Evolutionary conservation across 2,797 vertebrate genomes (phyloP), one percentile per base, ranked within the genome.

Genomic region (Antrozous pallidus): DNA sequence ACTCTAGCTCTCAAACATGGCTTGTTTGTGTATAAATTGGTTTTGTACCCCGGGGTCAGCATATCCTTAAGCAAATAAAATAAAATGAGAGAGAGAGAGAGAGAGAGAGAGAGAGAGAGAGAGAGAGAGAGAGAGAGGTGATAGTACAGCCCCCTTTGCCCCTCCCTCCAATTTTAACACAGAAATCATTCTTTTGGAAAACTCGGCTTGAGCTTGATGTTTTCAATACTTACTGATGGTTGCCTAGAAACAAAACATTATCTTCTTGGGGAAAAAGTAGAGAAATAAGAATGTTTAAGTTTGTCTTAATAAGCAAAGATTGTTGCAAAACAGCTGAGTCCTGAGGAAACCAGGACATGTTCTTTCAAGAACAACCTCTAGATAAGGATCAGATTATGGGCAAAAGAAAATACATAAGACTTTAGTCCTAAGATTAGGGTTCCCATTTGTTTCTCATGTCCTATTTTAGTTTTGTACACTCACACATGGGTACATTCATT

Each of bases 221-320:
- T 83, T 95, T 33, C 77, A 63, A 73, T 65, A 61, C 36, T 94
- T 80, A 33, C 67, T 40, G 5, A 83, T 36, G 80, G 84, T 92
- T 0, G 4, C 79, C 13, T 89, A 85, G 94, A 49, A 96, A 93
- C 74, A 90, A 94, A 96, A 87, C 49, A 91, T 87, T 82, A 40
- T 88, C 63, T 79, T 91, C 28, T 58, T 58, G 40, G 38, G 51
- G 40, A 69, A 80, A 70, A 31, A 17, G 31, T 8, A 67, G 65
- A 49, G 54, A 90, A 36, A 47, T 0, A 26, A 67, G 81, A 84
- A 51, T 82, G 77, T 78, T 95, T 94, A 69, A 70, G 20, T 80
- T 96, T 90, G 88, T 90, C 83, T 90, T 71, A 61, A 67, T 67
- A 33, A 85, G 36, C n/a, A 82, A n/a, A 88, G 45, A 75, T 65